Percentiles rank a stretch among this genome's conserved stretches.
These are phyloP conservation scores for Nebria brevicollis DNA, from an alignment of 2,888 invertebrate genomes.

Conservation along the genomic window DNA sequence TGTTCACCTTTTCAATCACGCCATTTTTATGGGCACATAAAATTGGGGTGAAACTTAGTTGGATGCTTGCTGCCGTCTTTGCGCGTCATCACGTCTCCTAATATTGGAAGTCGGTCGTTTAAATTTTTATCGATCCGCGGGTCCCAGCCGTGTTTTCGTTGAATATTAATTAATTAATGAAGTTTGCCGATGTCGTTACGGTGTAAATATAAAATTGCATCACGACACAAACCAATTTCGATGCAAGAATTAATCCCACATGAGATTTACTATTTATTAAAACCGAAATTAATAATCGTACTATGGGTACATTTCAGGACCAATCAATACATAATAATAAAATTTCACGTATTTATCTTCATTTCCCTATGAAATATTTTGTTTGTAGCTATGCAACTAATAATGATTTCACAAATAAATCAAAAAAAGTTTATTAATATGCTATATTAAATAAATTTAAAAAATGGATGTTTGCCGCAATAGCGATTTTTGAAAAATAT, in stretches of 20 bases:
- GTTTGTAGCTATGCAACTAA: no score
- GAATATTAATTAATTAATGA: slow-evolving; percentile 30
- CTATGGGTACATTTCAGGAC: no score
- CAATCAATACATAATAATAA: no score
- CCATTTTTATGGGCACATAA: not conserved
- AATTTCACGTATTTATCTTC: no score
- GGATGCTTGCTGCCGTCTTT: not conserved
- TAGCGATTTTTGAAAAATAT: no score
- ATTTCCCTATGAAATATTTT: no score
- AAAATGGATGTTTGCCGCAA: no score
- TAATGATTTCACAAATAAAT: no score
- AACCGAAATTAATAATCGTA: no score
- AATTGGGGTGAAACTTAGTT: not conserved
- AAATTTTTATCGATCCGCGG: slow-evolving; percentile 11
- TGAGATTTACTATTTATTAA: not conserved
- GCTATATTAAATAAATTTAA: no score
- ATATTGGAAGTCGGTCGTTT: slow-evolving; percentile 23
- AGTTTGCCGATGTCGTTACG: slow-evolving; percentile 27
- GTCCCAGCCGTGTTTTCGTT: slow-evolving; percentile 4
- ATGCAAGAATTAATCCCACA: not conserved
- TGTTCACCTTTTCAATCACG: slow-evolving; percentile 1
- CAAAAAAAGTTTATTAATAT: no score
- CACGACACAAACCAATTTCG: slow-evolving; percentile 11
- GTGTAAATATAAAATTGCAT: slow-evolving; percentile 22
- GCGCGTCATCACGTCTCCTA: slow-evolving; percentile 6